A percentile compares a stretch with the other conserved stretches of the same genome.
Evolutionary conservation across 1,140 invertebrate genomes (phyloP).

Genomic region (Eueides isabella): DNA sequence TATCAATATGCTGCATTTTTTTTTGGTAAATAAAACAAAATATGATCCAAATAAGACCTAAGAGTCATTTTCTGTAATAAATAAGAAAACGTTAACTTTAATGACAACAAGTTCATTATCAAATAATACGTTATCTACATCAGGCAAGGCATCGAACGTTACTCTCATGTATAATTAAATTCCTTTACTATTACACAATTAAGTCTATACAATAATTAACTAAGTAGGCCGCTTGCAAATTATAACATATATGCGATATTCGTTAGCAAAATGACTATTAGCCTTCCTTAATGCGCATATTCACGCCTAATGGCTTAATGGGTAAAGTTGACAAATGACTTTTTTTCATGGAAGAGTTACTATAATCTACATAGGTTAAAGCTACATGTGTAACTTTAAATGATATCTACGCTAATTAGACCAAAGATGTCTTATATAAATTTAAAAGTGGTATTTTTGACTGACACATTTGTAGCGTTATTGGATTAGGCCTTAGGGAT

Average conservation of each 20-base stretch:
- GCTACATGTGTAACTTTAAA: neutral
- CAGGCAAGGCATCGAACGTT: neutral
- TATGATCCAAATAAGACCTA: too few relatives aligned
- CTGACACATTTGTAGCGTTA: too few relatives aligned
- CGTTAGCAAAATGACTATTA: slow-evolving; percentile 23
- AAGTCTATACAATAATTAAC: neutral
- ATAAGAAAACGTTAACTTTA: neutral
- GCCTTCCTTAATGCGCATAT: slow-evolving; percentile 19
- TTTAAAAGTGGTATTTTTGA: too few relatives aligned
- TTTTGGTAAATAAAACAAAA: too few relatives aligned
- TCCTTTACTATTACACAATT: neutral
- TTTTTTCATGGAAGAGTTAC: slow-evolving; percentile 9
- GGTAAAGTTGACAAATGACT: slow-evolving; percentile 9
- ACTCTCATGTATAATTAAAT: neutral
- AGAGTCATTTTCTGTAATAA: too few relatives aligned
- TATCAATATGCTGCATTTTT: too few relatives aligned
- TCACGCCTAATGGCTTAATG: slow-evolving; percentile 28
- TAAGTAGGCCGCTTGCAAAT: neutral
- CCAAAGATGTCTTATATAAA: too few relatives aligned
- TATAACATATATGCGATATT: slow-evolving; percentile 5
- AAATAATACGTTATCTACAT: neutral
- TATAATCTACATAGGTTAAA: neutral
- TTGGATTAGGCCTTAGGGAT: too few relatives aligned
- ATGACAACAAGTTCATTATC: neutral
- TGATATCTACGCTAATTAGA: neutral